A percentile compares a stretch with the other conserved stretches of the same genome.
phyloP scores from a whole-genome alignment of 1,140 invertebrate genomes.

The Mesaphorura yosii region DNA sequence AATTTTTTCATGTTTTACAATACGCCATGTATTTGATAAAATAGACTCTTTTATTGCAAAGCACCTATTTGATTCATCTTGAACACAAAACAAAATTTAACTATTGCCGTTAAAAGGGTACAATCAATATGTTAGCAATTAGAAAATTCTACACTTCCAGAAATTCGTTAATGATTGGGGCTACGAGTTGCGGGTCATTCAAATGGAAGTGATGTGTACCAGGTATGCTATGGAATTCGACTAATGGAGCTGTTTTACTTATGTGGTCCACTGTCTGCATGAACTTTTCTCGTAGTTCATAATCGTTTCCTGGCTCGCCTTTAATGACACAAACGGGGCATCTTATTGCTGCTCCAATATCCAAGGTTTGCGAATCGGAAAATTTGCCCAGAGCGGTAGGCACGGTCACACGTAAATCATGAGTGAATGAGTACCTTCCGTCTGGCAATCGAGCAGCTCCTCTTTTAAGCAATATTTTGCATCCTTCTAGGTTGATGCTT shows the following conservation, averaged over 20 bases:
- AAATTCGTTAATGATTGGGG: constrained; percentile 25
- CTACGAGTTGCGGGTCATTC: constrained; percentile 16
- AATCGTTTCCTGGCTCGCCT: constrained; percentile 26
- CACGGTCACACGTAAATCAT: constrained; percentile 24
- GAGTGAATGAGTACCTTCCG: constrained; percentile 15
- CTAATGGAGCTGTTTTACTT: not conserved
- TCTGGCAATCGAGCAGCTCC: constrained; percentile 24
- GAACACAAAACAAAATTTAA: not conserved
- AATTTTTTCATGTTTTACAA: too few species aligned
- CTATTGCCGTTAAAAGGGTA: not conserved
- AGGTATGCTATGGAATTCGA: constrained; percentile 24
- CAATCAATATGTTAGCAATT: not conserved
- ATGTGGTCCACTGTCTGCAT: constrained; percentile 4
- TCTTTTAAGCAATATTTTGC: constrained; percentile 32
- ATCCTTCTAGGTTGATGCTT: constrained; percentile 32
- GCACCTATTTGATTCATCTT: not conserved
- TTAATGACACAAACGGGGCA: constrained; percentile 27
- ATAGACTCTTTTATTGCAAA: too few species aligned
- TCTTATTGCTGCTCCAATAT: constrained; percentile 11
- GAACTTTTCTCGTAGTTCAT: constrained; percentile 23
- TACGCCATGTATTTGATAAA: too few species aligned
- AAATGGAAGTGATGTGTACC: constrained; percentile 31
- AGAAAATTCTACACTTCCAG: not conserved
- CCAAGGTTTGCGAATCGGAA: constrained; percentile 8
- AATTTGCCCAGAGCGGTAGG: constrained; percentile 11